Conservation (phyloP, 2,888 invertebrate species). For the Drosophila borealis region DNA sequence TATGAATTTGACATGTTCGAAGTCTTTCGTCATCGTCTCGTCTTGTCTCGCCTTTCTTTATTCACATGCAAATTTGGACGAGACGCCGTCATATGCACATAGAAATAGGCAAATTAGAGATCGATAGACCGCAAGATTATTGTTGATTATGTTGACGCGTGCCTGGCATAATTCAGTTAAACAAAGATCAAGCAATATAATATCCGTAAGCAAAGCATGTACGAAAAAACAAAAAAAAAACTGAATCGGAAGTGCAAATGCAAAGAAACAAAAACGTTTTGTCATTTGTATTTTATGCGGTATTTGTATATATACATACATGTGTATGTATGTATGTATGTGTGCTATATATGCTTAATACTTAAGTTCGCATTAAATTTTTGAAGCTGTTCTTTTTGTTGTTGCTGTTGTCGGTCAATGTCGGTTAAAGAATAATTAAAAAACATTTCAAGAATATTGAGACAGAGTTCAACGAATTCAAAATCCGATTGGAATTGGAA, state of each 20-base stretch:
- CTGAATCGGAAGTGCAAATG: conserved; percentile 72
- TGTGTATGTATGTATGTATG: conserved; percentile 21
- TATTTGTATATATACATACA: neutral
- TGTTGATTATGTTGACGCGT: conserved; percentile 67
- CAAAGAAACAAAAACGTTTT: conserved; percentile 52
- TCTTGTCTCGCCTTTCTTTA: conserved; percentile 37
- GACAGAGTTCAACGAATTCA: conserved; percentile 60
- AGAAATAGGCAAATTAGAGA: conserved; percentile 45
- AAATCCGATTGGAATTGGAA: conserved; percentile 49
- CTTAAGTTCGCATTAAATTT: conserved; percentile 49
- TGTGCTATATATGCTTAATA: conserved; percentile 38
- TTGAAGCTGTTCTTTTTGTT: conserved; percentile 34
- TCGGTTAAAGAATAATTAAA: conserved; percentile 73
- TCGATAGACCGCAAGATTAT: conserved; percentile 45
- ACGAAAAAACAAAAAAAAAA: conserved; percentile 35
- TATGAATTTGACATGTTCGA: conserved; percentile 13
- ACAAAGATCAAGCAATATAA: conserved; percentile 36
- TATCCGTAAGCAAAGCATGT: conserved; percentile 55
- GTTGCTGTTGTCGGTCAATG: conserved; percentile 64
- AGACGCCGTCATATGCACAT: conserved; percentile 40
- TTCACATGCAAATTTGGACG: conserved; percentile 48
- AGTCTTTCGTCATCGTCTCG: conserved; percentile 38
- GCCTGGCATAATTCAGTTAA: conserved; percentile 51
- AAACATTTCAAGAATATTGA: conserved; percentile 50
- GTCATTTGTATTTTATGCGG: conserved; percentile 68